phyloP scores from a whole-genome alignment of 2,113 vertebrate genomes.

The Phocoena phocoena region DNA sequence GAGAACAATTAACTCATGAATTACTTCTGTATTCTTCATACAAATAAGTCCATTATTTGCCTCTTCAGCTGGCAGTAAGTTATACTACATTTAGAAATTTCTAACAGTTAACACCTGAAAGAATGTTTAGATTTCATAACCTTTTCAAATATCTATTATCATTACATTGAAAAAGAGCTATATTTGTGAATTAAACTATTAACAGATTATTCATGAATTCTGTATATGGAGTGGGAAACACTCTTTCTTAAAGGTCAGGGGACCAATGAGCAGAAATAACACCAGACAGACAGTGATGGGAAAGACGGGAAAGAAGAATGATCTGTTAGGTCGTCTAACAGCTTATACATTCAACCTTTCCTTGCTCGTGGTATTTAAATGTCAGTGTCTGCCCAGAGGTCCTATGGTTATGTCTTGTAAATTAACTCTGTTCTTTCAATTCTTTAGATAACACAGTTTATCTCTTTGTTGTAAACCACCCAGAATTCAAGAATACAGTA shows the following conservation, averaged over 20 bases:
- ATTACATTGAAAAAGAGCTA: slow-evolving; percentile 35
- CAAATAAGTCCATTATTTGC: not conserved
- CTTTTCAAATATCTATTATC: slow-evolving; percentile 46
- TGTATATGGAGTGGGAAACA: slow-evolving; percentile 27
- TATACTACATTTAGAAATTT: slow-evolving; percentile 48
- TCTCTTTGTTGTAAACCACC: slow-evolving; percentile 95
- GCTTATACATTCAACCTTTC: slow-evolving; percentile 55
- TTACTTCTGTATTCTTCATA: slow-evolving; percentile 23
- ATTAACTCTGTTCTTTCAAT: slow-evolving; percentile 58
- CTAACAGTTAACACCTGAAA: slow-evolving; percentile 34
- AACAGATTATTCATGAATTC: slow-evolving; percentile 60
- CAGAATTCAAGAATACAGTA: slow-evolving; percentile 88
- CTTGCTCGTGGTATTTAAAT: slow-evolving; percentile 56
- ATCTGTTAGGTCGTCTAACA: not conserved
- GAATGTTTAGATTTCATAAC: slow-evolving; percentile 48
- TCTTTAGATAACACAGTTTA: slow-evolving; percentile 89
- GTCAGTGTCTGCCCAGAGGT: slow-evolving; percentile 47
- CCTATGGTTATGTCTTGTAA: slow-evolving; percentile 30
- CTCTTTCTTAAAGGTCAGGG: slow-evolving; percentile 65
- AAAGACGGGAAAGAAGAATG: slow-evolving; percentile 29
- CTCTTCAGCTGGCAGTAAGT: not conserved
- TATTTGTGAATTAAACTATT: slow-evolving; percentile 44
- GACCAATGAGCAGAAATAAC: slow-evolving; percentile 54
- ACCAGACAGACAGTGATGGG: slow-evolving; percentile 1
- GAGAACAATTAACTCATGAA: slow-evolving; percentile 13